Evolutionary conservation across 2,888 invertebrate species (phyloP), one percentile per base, ranked within the genome.

Genomic region (Nineta flava): DNA sequence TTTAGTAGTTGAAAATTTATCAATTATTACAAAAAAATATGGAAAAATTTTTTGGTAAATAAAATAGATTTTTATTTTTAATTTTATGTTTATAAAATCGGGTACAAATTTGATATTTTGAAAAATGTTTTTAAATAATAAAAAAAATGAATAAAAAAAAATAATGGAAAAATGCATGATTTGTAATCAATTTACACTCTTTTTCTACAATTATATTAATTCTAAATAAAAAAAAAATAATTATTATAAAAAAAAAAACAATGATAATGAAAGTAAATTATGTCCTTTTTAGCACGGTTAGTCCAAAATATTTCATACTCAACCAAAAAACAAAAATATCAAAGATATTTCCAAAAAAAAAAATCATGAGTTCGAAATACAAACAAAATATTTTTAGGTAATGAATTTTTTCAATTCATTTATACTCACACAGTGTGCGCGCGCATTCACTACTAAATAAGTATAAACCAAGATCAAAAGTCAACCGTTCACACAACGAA

Each of bases 131-230:
- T n/a, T 16, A 21, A 21, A 21, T 13, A 38, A 38, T 38, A 38
- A 12, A 12, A 44, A 19, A 16, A 19, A 44, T n/a, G 12, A 44
- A 44, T n/a, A 44, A 44, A 44, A 21, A 44, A 44, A 21, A 19
- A 19, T 19, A 19, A 19, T 19, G 19, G 19, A 19, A 26, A 44
- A 19, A 21, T 21, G 44, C 44, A 44, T 44, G 17, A 44, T 44
- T 44, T 44, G 44, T 44, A 26, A 44, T n/a, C 26, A 26, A 44
- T 44, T 21, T 44, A 44, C 44, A 46, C 46, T 46, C 46, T 46
- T 46, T 46, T 46, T 46, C 46, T 46, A 46, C 46, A 35, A 46
- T 46, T 46, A 35, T 46, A 46, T 46, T 46, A 46, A 34, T 31
- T 46, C 31, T n/a, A 34, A 17, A 46, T 46, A 17, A 34, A 17